These are phyloP conservation scores for Rhyacophila brunnea DNA, from an alignment of 1,140 invertebrate species.

Conservation along the genomic window DNA sequence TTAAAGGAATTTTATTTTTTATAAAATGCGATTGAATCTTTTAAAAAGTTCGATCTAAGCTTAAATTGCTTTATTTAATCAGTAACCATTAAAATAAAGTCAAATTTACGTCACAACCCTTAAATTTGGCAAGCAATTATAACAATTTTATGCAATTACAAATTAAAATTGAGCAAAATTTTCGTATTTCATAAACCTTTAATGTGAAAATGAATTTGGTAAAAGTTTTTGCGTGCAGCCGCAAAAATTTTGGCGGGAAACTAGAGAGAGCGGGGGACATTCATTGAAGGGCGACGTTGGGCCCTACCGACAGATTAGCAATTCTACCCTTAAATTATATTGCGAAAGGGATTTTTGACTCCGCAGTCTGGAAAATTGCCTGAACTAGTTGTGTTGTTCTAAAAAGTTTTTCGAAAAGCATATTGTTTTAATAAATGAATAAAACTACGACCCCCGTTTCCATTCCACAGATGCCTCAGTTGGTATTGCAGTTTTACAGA, in stretches of 20 bases:
- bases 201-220: not conserved
- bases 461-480: too few species aligned
- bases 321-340: slow-evolving; percentile 17
- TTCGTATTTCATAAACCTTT: not conserved
- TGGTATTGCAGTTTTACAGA: too few species aligned
- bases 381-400: not conserved
- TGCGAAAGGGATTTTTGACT: slow-evolving; percentile 24
- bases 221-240: not conserved
- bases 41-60: too few species aligned
- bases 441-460: too few species aligned
- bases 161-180: not conserved
- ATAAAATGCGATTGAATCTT: too few species aligned
- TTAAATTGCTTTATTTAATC: too few species aligned
- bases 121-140: too few species aligned
- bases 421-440: too few species aligned
- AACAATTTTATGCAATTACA: not conserved
- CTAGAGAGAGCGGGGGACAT: slow-evolving; percentile 1
- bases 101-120: too few species aligned
- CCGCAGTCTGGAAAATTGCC: not conserved
- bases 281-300: not conserved
- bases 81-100: too few species aligned
- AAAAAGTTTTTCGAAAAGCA: too few species aligned
- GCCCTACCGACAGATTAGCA: slow-evolving; percentile 20
- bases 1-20: too few species aligned
- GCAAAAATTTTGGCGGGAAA: slow-evolving; percentile 1